phyloP scores from a whole-genome alignment of 2,888 invertebrate genomes.

The Empis livida region DNA sequence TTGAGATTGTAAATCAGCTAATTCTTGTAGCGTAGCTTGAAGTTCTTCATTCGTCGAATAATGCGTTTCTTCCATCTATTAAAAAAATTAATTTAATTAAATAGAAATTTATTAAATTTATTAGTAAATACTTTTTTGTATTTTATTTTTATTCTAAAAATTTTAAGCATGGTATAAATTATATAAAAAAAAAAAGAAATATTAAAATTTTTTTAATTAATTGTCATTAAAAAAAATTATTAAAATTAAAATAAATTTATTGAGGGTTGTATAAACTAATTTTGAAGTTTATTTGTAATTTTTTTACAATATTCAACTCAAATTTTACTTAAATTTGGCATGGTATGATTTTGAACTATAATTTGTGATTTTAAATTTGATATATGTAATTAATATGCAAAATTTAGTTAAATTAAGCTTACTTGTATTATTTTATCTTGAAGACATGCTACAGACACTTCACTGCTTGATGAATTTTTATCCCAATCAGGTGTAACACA shows the following conservation, averaged over 20 bases:
- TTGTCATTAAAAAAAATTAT: too few species aligned
- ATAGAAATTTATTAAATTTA: background rate
- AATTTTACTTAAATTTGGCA: background rate
- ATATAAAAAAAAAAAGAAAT: background rate
- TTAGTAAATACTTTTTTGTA: background rate
- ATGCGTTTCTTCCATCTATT: slow-evolving; percentile 37
- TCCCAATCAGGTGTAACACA: slow-evolving; percentile 80
- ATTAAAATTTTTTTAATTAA: background rate
- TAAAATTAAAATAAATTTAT: too few species aligned
- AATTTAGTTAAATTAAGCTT: background rate
- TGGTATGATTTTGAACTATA: too few species aligned
- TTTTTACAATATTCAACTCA: too few species aligned
- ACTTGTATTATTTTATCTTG: slow-evolving; percentile 85
- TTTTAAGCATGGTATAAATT: background rate
- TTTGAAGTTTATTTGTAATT: too few species aligned
- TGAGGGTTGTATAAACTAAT: too few species aligned
- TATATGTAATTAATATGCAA: background rate
- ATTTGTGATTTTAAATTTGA: too few species aligned
- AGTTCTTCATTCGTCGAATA: slow-evolving; percentile 80
- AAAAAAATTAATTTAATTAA: background rate
- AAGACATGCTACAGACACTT: slow-evolving; percentile 81
- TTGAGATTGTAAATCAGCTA: slow-evolving; percentile 79
- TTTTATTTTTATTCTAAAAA: background rate
- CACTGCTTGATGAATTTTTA: slow-evolving; percentile 80
- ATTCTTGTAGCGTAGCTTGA: slow-evolving; percentile 86